Evolutionary conservation across 1,140 invertebrate species (phyloP), one percentile per base, ranked within the genome.

Genomic region (Arion vulgaris): DNA sequence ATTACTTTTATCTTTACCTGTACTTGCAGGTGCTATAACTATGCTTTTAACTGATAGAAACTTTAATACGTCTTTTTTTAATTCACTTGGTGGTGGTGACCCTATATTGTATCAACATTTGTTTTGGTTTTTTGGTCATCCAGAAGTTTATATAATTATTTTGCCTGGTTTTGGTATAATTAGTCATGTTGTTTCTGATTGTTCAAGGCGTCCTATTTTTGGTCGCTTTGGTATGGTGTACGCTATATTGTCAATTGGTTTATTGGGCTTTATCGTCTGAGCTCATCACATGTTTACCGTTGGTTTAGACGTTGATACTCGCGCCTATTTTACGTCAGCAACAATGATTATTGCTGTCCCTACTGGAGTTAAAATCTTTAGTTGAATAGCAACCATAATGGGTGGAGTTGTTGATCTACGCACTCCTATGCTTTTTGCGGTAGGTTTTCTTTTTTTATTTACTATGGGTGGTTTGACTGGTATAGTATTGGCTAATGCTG

Each of bases 51-150:
- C 93, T 32, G 95, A 95, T 92, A 94, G 94, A 89, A 95, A 95
- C 92, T 89, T 95, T 89, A 95, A 95, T 93, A 95, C 95, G 45
- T 94, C 94, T 34, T 95, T 95, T 91, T 95, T 95, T 93, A 94
- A 95, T 83, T 94, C 94, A 45, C 87, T 92, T 19, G 94, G 94
- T 82, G 95, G 95, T 45, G 95, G 95, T 76, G 94, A 95, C 85
- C 95, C 95, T 72, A 93, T 96, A 92, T 84, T 95, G 87, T 96
- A 94, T 87, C 95, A 96, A 94, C 95, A 96, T 91, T 93, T 96
- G 93, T 96, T 96, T 93, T 96, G 95, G 28, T 66, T 94, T 92
- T 96, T 95, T 94, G 95, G 95, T 0, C 95, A 96, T 84, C 95
- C 95, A 49, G 95, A 96, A 94, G 95, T 95, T 85, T 96, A 96